Evolutionary conservation across 2,888 invertebrate genomes (phyloP).

Genomic region (Oscheius sp.): DNA sequence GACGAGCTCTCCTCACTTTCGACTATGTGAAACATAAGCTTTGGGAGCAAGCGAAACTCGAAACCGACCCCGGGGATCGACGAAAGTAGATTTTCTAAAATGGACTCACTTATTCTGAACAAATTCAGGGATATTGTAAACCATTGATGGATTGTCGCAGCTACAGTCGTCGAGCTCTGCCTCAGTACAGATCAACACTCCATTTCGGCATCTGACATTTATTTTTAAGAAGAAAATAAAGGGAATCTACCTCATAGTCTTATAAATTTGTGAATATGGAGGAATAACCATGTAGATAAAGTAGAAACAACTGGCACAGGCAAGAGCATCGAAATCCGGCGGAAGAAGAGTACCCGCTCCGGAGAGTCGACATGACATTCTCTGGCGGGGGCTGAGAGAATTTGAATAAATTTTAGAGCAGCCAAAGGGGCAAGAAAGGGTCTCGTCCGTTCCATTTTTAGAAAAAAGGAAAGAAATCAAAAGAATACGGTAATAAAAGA

Average conservation of each 20-base stretch:
- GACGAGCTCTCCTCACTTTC: constrained; percentile 1
- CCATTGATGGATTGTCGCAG: constrained; percentile 43
- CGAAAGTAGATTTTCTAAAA: not conserved
- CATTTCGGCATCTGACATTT: constrained; percentile 30
- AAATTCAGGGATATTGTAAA: constrained; percentile 60
- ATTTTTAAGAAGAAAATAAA: not conserved
- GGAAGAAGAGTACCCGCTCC: constrained; percentile 43
- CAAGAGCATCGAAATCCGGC: constrained; percentile 45
- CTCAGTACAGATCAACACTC: constrained; percentile 45
- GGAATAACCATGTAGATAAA: constrained; percentile 49
- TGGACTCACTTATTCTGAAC: constrained; percentile 49
- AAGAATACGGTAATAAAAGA: not conserved
- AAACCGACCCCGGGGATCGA: constrained; percentile 9
- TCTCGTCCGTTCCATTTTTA: too few relatives aligned
- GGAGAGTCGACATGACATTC: constrained; percentile 53
- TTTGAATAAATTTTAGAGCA: constrained; percentile 14
- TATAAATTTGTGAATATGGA: constrained; percentile 15
- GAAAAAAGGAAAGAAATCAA: too few relatives aligned
- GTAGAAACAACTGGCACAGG: constrained; percentile 54
- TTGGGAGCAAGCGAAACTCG: constrained; percentile 22
- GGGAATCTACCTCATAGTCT: constrained; percentile 1
- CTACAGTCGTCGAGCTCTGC: constrained; percentile 35
- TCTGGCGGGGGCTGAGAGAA: not conserved
- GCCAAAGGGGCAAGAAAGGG: not conserved
- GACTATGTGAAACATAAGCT: constrained; percentile 29